Evolutionary conservation across 2,113 vertebrate species (phyloP).

Genomic region (Mesoclemmys tuberculata): DNA sequence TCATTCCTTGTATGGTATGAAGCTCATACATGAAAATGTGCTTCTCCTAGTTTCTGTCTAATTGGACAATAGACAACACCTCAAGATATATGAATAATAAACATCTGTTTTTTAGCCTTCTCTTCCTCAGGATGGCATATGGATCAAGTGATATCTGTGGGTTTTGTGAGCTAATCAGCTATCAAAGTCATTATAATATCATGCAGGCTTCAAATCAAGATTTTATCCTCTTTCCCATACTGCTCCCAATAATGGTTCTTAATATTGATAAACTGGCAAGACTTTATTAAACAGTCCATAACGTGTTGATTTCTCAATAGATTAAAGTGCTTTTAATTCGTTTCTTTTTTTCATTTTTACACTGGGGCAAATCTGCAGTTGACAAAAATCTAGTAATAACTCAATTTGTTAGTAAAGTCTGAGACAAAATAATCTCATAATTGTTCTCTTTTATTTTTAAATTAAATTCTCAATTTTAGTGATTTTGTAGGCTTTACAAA

Average conservation of each 20-base stretch:
- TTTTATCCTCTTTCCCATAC: neutral
- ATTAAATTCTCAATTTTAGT: neutral
- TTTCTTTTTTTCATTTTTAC: constrained; percentile 53
- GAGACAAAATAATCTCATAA: neutral
- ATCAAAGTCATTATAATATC: neutral
- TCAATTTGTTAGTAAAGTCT: neutral
- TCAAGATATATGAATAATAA: neutral
- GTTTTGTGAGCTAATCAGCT: constrained; percentile 37
- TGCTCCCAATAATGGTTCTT: neutral
- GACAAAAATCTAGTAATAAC: constrained; percentile 19
- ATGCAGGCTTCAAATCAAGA: neutral
- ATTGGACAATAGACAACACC: constrained; percentile 30
- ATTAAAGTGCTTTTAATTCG: constrained; percentile 29
- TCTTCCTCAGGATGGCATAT: constrained; percentile 9
- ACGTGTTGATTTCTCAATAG: constrained; percentile 30
- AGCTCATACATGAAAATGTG: constrained; percentile 17
- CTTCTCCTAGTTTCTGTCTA: constrained; percentile 31
- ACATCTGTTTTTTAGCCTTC: constrained; percentile 9
- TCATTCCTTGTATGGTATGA: constrained; percentile 31
- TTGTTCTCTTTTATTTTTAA: neutral
- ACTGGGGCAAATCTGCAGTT: constrained; percentile 1
- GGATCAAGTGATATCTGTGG: neutral
- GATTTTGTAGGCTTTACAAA: neutral
- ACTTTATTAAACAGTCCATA: constrained; percentile 35
- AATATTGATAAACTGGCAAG: constrained; percentile 40